phyloP scores from a whole-genome alignment of 2,888 invertebrate species.

The Tachystola acroxantha region DNA sequence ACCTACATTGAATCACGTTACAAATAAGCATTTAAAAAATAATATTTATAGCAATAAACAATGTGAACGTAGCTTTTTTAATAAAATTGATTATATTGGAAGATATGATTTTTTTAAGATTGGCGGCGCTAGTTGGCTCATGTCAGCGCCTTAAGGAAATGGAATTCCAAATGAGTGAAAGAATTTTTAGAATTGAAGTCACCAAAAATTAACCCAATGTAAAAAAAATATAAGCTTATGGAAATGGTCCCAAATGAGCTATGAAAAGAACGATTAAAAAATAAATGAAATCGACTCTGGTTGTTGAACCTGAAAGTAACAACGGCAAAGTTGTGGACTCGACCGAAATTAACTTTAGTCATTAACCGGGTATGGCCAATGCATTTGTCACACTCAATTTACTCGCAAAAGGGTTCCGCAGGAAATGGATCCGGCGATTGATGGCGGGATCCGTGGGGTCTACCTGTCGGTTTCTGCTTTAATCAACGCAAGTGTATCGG shows the following conservation, averaged over 20 bases:
- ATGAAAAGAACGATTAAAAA: slow-evolving; percentile 3
- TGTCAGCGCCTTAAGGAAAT: no score
- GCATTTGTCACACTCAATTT: slow-evolving; percentile 50
- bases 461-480: slow-evolving; percentile 27
- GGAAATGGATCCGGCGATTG: slow-evolving; percentile 28
- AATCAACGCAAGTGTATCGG: slow-evolving; percentile 21
- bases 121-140: no score
- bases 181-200: no score
- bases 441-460: slow-evolving; percentile 19
- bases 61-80: no score
- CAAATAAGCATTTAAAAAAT: no score
- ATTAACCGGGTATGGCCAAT: slow-evolving; percentile 34
- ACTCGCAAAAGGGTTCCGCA: slow-evolving; percentile 30
- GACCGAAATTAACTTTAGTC: slow-evolving; percentile 38
- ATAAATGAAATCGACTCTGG: slow-evolving; percentile 1
- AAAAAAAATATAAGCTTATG: no score
- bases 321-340: slow-evolving; percentile 19
- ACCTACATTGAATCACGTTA: no score
- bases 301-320: slow-evolving; percentile 1
- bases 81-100: no score
- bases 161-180: no score
- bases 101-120: no score
- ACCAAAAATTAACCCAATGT: no score
- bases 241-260: not conserved
- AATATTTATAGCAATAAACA: no score